Evolutionary conservation across 2,797 vertebrate genomes (phyloP).

Genomic region (Botia kubotai): DNA sequence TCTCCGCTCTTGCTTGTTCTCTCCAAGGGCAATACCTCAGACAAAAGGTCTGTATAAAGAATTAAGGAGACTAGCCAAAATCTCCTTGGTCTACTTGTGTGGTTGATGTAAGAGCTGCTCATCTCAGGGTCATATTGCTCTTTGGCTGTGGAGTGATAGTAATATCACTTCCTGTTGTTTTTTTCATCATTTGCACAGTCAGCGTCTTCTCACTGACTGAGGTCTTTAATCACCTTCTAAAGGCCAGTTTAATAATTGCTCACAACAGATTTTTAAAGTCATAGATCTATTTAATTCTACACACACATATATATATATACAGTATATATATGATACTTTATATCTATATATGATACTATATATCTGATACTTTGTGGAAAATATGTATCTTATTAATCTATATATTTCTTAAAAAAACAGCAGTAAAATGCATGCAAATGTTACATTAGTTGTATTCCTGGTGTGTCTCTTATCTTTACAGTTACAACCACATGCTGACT

Average conservation of each 20-base stretch:
- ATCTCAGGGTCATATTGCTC: constrained; percentile 4
- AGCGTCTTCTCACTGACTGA: constrained; percentile 8
- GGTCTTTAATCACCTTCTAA: background rate
- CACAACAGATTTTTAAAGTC: background rate
- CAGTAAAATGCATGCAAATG: background rate
- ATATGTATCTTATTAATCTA: no score
- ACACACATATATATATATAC: no score
- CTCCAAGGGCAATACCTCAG: background rate
- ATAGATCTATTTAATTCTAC: no score
- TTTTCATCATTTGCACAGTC: constrained; percentile 15
- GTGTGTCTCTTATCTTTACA: background rate
- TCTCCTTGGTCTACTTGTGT: constrained; percentile 4
- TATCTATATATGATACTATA: background rate
- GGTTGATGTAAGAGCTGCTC: constrained; percentile 8
- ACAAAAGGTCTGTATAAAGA: constrained; percentile 11
- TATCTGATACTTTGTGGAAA: background rate
- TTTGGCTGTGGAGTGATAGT: constrained; percentile 3
- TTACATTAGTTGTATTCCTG: background rate
- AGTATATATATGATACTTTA: no score
- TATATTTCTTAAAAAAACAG: background rate
- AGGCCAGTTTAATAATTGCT: background rate
- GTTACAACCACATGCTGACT: background rate
- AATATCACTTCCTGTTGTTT: constrained; percentile 13
- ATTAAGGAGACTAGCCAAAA: constrained; percentile 14
- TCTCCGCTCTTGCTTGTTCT: background rate